Base-by-base conservation (phyloP, 2,113 vertebrate species). In the Chrysemys picta region DNA sequence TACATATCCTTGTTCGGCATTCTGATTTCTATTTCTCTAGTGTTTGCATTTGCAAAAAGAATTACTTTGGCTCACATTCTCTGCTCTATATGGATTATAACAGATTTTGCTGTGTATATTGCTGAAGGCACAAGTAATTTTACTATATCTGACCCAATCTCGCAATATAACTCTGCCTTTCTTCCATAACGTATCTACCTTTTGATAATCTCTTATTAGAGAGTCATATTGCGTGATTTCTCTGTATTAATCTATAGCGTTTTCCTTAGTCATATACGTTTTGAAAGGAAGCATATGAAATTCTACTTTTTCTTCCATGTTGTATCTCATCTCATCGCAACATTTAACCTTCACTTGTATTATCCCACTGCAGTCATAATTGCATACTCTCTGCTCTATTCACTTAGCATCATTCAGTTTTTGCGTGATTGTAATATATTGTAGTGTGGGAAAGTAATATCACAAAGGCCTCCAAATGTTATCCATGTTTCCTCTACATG, bases 281-380 rank as follows among this genome's bases (percentile, higher is more conserved):
- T 91, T 53, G 72, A 69, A 84, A 95, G 91, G 57, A 62, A 79
- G 76, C 21, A 85, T 10, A 29, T 21, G 56, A 89, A 49, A n/a
- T 89, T 93, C 91, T 91, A 35, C 82, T 81, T 87, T 42, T 89
- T 88, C 89, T 22, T 1, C 38, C 13, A 31, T 0, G 0, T 62
- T 97, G 56, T 62, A 0, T 86, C 91, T 86, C 91, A 88, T 88
- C 90, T 88, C 62, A 19, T 80, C 29, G 56, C 83, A 94, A 93
- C 90, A 89, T 80, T 97, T 97, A 96, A 96, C 96, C 91, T 96
- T 95, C 93, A 89, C 93, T 94, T 88, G 69, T 90, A 96, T 94
- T 94, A 96, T 96, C 91, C 56, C 62, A 80, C 91, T 97, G 91
- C 91, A 96, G 50, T 75, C 59, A 42, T 92, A 94, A 97, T 95